Percentiles rank a stretch among this genome's conserved stretches.
Evolutionary conservation across 1,140 invertebrate genomes (phyloP).

Genomic region (Drosophila trapezifrons): DNA sequence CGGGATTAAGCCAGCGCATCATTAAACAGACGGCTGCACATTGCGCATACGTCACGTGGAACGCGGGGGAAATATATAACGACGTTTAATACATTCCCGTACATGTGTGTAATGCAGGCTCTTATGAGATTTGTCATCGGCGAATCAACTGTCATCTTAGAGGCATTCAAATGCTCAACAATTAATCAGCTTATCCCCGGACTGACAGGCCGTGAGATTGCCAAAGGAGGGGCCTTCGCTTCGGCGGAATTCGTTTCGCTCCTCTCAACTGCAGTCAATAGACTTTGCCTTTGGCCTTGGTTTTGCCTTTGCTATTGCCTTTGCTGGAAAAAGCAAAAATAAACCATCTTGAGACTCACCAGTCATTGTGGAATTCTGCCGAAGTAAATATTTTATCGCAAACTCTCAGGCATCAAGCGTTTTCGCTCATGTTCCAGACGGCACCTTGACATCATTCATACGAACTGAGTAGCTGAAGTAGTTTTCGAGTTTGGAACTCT

Average conservation of each 20-base stretch:
- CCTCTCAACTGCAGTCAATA: constrained; percentile 46
- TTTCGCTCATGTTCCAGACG: constrained; percentile 31
- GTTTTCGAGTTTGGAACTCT: constrained; percentile 13
- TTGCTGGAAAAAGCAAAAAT: background rate
- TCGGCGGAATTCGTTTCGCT: constrained; percentile 12
- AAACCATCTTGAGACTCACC: constrained; percentile 30
- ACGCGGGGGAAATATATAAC: constrained; percentile 6
- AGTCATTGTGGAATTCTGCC: constrained; percentile 21
- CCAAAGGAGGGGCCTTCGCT: background rate
- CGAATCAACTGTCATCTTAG: constrained; percentile 49
- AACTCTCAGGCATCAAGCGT: constrained; percentile 23
- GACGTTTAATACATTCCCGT: constrained; percentile 20
- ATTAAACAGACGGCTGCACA: constrained; percentile 58
- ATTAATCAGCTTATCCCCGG: constrained; percentile 52
- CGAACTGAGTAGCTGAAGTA: constrained; percentile 12
- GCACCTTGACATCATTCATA: background rate
- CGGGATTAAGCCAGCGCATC: constrained; percentile 49
- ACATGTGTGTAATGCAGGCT: constrained; percentile 38
- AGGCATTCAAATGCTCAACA: constrained; percentile 38
- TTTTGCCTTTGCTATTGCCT: background rate
- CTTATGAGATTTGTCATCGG: constrained; percentile 39
- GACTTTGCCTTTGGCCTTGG: constrained; percentile 9
- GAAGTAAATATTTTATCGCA: constrained; percentile 40
- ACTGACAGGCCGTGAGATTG: constrained; percentile 32
- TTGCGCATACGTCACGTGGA: constrained; percentile 71